Base-by-base conservation (phyloP, 2,888 invertebrate species). In the Drosophila histrio region DNA sequence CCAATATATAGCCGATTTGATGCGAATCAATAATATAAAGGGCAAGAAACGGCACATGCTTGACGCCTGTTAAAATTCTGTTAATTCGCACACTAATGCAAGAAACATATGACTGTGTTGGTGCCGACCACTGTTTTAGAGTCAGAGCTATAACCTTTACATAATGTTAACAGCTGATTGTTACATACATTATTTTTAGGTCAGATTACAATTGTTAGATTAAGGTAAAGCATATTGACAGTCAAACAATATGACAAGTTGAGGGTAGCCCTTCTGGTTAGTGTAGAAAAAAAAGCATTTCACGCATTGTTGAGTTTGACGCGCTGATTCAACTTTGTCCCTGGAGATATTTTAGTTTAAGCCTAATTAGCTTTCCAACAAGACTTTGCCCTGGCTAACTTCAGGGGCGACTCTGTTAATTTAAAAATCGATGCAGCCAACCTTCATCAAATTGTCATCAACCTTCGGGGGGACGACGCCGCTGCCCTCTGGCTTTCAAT, bases 391-490 rank as follows among this genome's bases (percentile, higher is more conserved):
- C 65, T 21, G 70, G 59, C 64, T 54, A 82, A 81, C 66, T 69
- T 56, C 49, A 63, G 60, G 62, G 57, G 68, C 61, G 82, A 78
- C 63, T 69, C 66, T 74, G 82, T 73, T 78, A 87, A 87, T 88
- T 84, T 79, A 86, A 88, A 82, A 83, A 83, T 83, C 82, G 86
- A 87, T 82, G 79, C 66, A 56, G 63, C 60, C 26, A 79, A 83
- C 86, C 82, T 85, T 87, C 81, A 86, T 87, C 79, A 88, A 79
- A 87, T 70, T 84, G 85, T 81, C 86, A 88, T 86, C 87, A 87
- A 78, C 71, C 68, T 59, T 66, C 44, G 53, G 49, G 32, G 53
- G 58, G 17, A 50, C 9, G 26, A 39, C 34, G 26, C 58, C 47
- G 57, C 44, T 39, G 44, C 46, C 38, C 38, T 52, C 22, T 34